Evolutionary conservation across 2,797 vertebrate species (phyloP).

Genomic region (Antennarius maculatus): DNA sequence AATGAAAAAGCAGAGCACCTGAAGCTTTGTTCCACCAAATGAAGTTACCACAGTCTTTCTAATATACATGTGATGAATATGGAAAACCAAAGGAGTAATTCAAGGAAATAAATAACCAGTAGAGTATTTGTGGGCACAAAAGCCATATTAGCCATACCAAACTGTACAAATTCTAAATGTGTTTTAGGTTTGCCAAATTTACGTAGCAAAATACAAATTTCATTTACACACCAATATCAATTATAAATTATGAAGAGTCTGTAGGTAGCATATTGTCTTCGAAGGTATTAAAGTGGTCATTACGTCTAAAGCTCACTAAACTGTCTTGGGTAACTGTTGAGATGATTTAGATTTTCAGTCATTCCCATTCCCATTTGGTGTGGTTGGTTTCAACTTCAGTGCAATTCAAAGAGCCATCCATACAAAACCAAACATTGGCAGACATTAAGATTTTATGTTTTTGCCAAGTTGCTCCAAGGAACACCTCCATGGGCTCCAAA

Average conservation of each 20-base stretch:
- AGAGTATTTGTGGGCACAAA: background rate
- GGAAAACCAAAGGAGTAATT: constrained; percentile 11
- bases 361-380: too few species aligned
- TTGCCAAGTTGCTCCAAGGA: too few species aligned
- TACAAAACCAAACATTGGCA: background rate
- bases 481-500: background rate
- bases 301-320: too few species aligned
- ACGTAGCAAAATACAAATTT: background rate
- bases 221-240: background rate
- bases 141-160: background rate
- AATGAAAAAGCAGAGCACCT: background rate
- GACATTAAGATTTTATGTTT: background rate
- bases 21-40: constrained; percentile 7
- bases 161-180: background rate
- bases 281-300: too few species aligned
- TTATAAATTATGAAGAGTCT: too few species aligned
- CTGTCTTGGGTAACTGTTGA: too few species aligned
- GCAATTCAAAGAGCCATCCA: too few species aligned
- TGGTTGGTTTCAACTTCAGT: too few species aligned
- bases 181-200: constrained; percentile 1
- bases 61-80: background rate
- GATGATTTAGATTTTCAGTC: too few species aligned
- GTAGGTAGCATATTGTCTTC: too few species aligned
- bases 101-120: constrained; percentile 8
- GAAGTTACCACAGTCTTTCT: background rate